Conservation (phyloP, 2,113 vertebrate species). For the Pseudopodoces humilis region DNA sequence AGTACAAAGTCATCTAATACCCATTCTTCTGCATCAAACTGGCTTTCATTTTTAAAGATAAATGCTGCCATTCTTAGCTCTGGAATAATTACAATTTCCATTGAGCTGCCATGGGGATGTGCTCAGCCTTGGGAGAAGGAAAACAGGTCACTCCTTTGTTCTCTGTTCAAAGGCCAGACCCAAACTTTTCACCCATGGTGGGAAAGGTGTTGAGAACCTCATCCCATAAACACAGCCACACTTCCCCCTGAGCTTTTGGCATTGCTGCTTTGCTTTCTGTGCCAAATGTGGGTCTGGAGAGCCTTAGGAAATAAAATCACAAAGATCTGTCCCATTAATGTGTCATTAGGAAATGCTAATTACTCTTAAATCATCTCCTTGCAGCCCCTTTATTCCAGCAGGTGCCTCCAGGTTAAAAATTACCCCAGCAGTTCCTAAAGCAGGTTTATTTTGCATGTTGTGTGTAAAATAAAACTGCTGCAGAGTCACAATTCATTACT, state of each 20-base stretch:
- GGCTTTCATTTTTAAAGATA: slow-evolving; percentile 33
- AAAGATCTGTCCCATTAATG: background rate
- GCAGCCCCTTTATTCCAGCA: background rate
- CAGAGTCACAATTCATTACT: background rate
- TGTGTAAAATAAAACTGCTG: background rate
- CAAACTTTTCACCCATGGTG: background rate
- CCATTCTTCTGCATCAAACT: background rate
- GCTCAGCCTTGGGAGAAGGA: background rate
- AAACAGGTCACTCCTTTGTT: background rate
- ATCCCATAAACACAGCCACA: accelerated
- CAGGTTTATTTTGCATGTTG: accelerated
- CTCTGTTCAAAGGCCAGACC: background rate
- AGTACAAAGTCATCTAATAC: background rate
- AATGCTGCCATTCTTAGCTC: slow-evolving; percentile 17
- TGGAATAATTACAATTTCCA: background rate
- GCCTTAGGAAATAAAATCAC: background rate
- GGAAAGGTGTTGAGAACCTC: background rate
- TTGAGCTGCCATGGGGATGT: background rate
- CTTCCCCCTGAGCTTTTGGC: background rate
- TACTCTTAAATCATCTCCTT: background rate
- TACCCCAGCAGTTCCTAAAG: background rate
- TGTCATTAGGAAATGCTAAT: background rate
- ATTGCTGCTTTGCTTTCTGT: background rate
- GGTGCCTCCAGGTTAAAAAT: background rate
- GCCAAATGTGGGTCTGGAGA: background rate